Evolutionary conservation across 2,113 vertebrate genomes (phyloP).

Genomic region (Alethe diademata): DNA sequence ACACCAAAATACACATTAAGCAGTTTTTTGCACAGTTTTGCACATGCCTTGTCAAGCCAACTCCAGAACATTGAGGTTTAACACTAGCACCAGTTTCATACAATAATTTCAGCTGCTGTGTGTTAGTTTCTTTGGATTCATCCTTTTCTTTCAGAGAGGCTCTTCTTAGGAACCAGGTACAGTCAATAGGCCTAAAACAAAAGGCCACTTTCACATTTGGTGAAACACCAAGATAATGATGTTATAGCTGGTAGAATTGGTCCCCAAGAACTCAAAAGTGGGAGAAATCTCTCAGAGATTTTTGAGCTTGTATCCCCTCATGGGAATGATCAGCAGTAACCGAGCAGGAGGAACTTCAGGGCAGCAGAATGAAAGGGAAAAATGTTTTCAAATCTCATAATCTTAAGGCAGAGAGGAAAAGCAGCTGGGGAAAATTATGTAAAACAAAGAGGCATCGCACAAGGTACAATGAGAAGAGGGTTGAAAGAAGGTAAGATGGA

Average conservation of each 20-base stretch:
- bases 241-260: background rate
- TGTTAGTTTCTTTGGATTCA: background rate
- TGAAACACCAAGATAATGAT: background rate
- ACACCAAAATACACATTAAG: background rate
- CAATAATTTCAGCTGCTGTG: background rate
- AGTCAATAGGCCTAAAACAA: background rate
- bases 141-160: background rate
- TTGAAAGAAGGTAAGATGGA: constrained; percentile 49
- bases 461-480: background rate
- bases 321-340: background rate
- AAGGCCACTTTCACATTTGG: background rate
- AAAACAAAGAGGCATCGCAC: background rate
- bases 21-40: background rate
- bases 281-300: background rate
- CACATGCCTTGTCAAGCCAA: background rate
- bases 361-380: background rate
- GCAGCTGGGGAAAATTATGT: background rate
- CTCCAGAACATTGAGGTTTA: background rate
- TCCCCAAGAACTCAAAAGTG: background rate
- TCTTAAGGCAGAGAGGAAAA: background rate
- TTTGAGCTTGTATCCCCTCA: background rate
- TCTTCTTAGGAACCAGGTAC: background rate
- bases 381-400: background rate
- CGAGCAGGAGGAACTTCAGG: background rate
- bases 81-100: background rate